Evolutionary conservation across 2,797 vertebrate genomes (phyloP).

Genomic region (Borostomias antarcticus): DNA sequence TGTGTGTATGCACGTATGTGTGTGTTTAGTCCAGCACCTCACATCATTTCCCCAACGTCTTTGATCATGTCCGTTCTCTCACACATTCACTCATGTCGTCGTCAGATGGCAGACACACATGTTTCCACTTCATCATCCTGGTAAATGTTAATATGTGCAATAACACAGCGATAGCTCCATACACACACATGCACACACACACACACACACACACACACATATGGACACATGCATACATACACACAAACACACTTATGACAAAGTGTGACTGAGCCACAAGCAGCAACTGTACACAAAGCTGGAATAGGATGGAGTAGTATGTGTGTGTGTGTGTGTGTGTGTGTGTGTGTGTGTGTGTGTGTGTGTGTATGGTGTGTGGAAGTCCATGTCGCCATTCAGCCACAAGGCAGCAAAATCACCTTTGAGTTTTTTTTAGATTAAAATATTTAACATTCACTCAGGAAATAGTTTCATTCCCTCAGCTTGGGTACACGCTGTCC

Average conservation of each 20-base stretch:
- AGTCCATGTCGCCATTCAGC: background rate
- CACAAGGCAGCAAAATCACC: background rate
- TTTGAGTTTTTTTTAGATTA: background rate
- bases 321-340: constrained; percentile 25
- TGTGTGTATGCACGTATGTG: background rate
- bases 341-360: constrained; percentile 5
- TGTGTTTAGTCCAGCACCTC: background rate
- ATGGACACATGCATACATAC: background rate
- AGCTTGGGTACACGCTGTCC: constrained; percentile 25
- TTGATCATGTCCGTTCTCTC: background rate
- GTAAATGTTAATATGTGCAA: background rate
- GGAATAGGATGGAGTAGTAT: constrained; percentile 11
- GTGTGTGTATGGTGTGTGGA: constrained; percentile 5
- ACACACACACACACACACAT: constrained; percentile 4
- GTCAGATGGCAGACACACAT: background rate
- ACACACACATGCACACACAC: background rate
- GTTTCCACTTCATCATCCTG: background rate
- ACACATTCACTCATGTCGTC: background rate
- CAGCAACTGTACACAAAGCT: too few species aligned
- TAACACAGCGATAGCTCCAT: background rate
- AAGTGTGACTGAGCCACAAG: too few species aligned
- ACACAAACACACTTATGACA: background rate
- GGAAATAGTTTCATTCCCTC: constrained; percentile 29
- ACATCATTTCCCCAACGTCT: background rate
- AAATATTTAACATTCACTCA: background rate